Evolutionary conservation across 2,797 vertebrate genomes (phyloP).

Genomic region (Acipenser ruthenus): DNA sequence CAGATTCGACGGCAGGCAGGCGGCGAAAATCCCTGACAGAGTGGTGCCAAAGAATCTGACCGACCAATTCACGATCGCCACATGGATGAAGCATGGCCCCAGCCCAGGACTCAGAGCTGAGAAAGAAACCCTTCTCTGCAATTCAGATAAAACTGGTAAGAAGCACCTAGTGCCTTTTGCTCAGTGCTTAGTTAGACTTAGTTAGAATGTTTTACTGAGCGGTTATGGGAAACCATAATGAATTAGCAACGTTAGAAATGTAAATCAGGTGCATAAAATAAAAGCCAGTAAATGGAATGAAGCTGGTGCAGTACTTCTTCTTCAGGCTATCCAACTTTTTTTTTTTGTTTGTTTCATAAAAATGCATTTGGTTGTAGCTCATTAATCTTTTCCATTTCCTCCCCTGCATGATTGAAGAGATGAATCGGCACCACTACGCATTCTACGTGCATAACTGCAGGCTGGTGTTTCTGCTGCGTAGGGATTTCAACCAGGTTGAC

Average conservation of each 20-base stretch:
- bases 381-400: too few species aligned
- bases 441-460: slow-evolving; percentile 95
- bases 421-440: slow-evolving; percentile 96
- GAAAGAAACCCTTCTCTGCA: slow-evolving; percentile 94
- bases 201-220: too few species aligned
- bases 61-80: slow-evolving; percentile 88
- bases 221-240: too few species aligned
- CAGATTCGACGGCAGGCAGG: slow-evolving; percentile 86
- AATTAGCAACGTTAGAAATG: too few species aligned
- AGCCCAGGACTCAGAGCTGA: slow-evolving; percentile 86
- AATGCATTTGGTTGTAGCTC: too few species aligned
- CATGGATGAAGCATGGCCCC: slow-evolving; percentile 96
- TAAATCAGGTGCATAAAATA: too few species aligned
- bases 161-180: background rate
- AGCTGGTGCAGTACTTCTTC: too few species aligned
- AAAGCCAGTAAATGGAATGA: too few species aligned
- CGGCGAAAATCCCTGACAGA: slow-evolving; percentile 85
- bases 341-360: background rate
- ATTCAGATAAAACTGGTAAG: slow-evolving; percentile 94
- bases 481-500: slow-evolving; percentile 85
- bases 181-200: too few species aligned
- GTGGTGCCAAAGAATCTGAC: slow-evolving; percentile 91
- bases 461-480: slow-evolving; percentile 84
- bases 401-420: slow-evolving; percentile 57
- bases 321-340: background rate